phyloP scores from a whole-genome alignment of 2,888 invertebrate genomes.

The Cosmia pyralina region DNA sequence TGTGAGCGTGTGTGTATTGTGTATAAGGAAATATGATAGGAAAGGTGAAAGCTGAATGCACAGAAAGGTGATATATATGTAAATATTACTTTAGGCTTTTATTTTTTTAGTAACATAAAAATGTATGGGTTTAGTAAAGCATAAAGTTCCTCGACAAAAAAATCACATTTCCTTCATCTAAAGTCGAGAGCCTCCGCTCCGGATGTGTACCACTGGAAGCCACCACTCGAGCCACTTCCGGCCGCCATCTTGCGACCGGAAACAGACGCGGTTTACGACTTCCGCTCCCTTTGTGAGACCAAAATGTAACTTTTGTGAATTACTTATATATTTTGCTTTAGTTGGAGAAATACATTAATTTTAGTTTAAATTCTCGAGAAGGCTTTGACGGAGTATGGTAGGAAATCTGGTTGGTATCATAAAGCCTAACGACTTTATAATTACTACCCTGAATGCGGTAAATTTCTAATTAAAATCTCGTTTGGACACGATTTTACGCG shows the following conservation, averaged over 20 bases:
- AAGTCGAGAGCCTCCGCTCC: constrained; percentile 66
- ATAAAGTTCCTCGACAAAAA: constrained; percentile 24
- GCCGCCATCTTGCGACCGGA: constrained; percentile 85
- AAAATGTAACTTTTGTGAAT: constrained; percentile 68
- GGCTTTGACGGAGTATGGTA: not conserved
- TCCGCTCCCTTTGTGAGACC: constrained; percentile 78
- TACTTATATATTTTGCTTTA: constrained; percentile 60
- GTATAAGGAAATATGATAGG: no score
- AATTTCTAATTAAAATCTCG: constrained; percentile 6
- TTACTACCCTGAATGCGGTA: not conserved
- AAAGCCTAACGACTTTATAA: not conserved
- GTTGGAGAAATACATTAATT: constrained; percentile 43
- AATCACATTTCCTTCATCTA: constrained; percentile 64
- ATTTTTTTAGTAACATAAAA: not conserved
- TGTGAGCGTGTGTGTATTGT: no score
- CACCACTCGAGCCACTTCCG: constrained; percentile 82
- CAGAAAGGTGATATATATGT: no score
- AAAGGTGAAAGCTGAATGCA: no score
- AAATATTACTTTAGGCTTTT: no score
- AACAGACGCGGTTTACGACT: constrained; percentile 80
- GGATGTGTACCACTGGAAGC: constrained; percentile 82
- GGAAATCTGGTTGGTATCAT: not conserved
- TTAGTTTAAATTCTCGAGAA: constrained; percentile 1
- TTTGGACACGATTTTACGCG: not conserved
- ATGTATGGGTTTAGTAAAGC: not conserved